Evolutionary conservation across 2,113 vertebrate genomes (phyloP).

Genomic region (Microcebus ravelobensis): DNA sequence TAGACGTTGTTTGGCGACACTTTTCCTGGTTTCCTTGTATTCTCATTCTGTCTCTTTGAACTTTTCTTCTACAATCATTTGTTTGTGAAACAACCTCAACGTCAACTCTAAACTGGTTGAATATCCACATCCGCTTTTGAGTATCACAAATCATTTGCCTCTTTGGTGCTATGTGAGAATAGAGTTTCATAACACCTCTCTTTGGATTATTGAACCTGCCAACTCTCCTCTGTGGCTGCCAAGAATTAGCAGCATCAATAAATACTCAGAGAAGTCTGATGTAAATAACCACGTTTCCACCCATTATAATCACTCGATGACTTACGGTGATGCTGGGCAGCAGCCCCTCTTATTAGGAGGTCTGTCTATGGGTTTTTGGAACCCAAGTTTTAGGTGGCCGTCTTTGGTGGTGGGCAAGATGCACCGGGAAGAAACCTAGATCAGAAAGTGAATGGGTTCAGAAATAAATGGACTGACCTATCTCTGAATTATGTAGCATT

Average conservation of each 20-base stretch:
- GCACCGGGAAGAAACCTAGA: neutral
- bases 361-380: neutral
- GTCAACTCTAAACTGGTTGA: slow-evolving; percentile 25
- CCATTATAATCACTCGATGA: slow-evolving; percentile 66
- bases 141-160: slow-evolving; percentile 69
- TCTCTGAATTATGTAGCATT: slow-evolving; percentile 54
- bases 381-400: neutral
- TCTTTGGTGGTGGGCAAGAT: neutral
- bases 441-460: neutral
- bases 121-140: slow-evolving; percentile 60
- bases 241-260: slow-evolving; percentile 73
- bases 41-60: neutral
- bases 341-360: neutral
- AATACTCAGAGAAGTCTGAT: slow-evolving; percentile 63
- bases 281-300: slow-evolving; percentile 62
- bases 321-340: slow-evolving; percentile 16
- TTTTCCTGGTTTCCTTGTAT: neutral
- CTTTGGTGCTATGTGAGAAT: slow-evolving; percentile 28
- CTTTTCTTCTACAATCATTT: slow-evolving; percentile 21
- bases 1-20: neutral
- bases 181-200: slow-evolving; percentile 19
- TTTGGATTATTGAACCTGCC: slow-evolving; percentile 57
- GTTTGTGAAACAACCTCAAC: slow-evolving; percentile 55
- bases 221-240: slow-evolving; percentile 67
- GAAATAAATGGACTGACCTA: slow-evolving; percentile 13